Conservation (phyloP, 2,888 invertebrate genomes). For the Hypomecis atomaria region DNA sequence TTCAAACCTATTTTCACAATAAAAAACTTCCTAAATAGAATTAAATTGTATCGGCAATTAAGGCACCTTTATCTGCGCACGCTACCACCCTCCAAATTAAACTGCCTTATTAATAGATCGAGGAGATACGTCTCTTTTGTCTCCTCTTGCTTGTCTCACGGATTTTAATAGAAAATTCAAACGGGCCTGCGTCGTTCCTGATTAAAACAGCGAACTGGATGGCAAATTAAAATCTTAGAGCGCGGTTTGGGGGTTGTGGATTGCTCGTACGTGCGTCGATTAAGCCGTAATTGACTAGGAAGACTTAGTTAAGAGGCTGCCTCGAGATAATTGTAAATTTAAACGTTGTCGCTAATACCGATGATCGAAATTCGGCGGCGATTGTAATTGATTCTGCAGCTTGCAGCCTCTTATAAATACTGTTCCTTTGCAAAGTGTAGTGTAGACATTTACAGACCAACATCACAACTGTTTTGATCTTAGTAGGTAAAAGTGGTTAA, state of each 20-base stretch:
- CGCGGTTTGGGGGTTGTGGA: slow-evolving; percentile 52
- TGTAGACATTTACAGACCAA: no score
- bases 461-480: no score
- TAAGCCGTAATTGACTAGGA: slow-evolving; percentile 8
- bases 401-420: no score
- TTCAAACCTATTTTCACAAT: no score
- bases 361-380: no score
- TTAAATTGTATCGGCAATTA: neutral
- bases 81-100: slow-evolving; percentile 69
- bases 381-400: no score
- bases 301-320: neutral
- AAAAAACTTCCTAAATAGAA: no score
- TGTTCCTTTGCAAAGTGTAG: no score
- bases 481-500: no score
- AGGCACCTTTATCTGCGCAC: slow-evolving; percentile 46
- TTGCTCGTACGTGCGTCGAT: slow-evolving; percentile 11
- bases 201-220: slow-evolving; percentile 75
- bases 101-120: slow-evolving; percentile 82
- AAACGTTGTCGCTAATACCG: no score
- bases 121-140: slow-evolving; percentile 77
- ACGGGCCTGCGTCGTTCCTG: slow-evolving; percentile 69
- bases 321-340: no score
- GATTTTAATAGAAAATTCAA: slow-evolving; percentile 81
- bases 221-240: slow-evolving; percentile 76
- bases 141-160: slow-evolving; percentile 68